These are phyloP conservation scores for Selenia dentaria DNA, from an alignment of 2,888 invertebrate species.

Conservation along the genomic window DNA sequence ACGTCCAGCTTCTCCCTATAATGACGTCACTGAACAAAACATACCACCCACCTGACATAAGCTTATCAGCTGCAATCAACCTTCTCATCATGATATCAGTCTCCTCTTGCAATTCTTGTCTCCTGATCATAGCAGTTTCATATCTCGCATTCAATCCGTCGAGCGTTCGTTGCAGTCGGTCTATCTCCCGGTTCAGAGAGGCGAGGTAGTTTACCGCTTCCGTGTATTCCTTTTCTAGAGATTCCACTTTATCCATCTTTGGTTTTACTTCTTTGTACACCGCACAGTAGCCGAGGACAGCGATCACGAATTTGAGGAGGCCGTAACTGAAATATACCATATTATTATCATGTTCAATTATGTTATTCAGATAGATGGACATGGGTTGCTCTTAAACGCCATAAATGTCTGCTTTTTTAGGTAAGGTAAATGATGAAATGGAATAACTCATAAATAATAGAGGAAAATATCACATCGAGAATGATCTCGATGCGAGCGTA, in stretches of 20 bases:
- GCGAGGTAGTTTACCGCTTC: constrained; percentile 84
- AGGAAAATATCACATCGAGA: too few species aligned
- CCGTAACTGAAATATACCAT: constrained; percentile 80
- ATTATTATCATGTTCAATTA: too few species aligned
- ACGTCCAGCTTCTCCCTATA: too few species aligned
- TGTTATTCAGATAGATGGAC: too few species aligned
- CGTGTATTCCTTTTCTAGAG: constrained; percentile 89
- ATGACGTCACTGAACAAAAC: too few species aligned
- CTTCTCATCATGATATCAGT: constrained; percentile 92
- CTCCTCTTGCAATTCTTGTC: constrained; percentile 90
- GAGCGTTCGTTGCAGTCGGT: constrained; percentile 88
- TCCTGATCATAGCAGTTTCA: constrained; percentile 88
- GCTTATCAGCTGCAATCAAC: constrained; percentile 93
- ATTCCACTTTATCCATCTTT: constrained; percentile 92
- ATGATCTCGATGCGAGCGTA: too few species aligned
- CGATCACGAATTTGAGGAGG: constrained; percentile 92
- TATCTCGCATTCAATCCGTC: constrained; percentile 89
- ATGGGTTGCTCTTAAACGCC: too few species aligned
- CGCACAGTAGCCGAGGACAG: constrained; percentile 95
- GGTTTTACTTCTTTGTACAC: constrained; percentile 94
- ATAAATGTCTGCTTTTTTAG: too few species aligned
- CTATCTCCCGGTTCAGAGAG: constrained; percentile 90
- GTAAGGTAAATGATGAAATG: too few species aligned
- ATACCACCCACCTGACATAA: constrained; percentile 84
- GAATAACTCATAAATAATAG: too few species aligned